phyloP scores from a whole-genome alignment of 2,797 vertebrate species.

The Pterois miles region DNA sequence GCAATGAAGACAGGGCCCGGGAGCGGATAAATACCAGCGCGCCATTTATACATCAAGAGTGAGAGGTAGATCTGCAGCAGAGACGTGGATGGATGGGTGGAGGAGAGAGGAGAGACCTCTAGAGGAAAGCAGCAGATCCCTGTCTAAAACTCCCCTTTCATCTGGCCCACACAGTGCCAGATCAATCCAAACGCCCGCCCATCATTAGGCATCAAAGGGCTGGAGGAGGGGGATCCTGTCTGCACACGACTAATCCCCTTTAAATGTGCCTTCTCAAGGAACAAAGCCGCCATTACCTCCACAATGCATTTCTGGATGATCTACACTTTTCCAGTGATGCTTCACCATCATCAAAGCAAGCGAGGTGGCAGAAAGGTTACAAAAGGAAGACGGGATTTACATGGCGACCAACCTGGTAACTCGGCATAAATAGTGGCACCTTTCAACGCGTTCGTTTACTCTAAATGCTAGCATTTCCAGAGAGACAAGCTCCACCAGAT shows the following conservation, averaged over 20 bases:
- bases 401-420: neutral
- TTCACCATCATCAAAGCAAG: conserved; percentile 48
- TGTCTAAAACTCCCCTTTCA: conserved; percentile 73
- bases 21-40: conserved; percentile 39
- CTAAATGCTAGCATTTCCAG: conserved; percentile 21
- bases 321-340: conserved; percentile 24
- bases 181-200: conserved; percentile 76
- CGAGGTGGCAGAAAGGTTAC: conserved; percentile 23
- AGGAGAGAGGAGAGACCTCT: conserved; percentile 63
- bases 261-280: conserved; percentile 70
- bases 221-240: conserved; percentile 69
- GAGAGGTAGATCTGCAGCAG: conserved; percentile 52
- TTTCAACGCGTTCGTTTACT: neutral
- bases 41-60: conserved; percentile 52
- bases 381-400: conserved; percentile 4
- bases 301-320: conserved; percentile 59
- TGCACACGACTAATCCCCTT: conserved; percentile 70
- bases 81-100: conserved; percentile 64
- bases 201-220: conserved; percentile 80
- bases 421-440: neutral
- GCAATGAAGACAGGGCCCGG: neutral
- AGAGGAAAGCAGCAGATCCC: conserved; percentile 68
- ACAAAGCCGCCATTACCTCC: conserved; percentile 71
- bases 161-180: conserved; percentile 77
- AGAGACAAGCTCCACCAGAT: neutral